These are phyloP conservation scores for Amblyjoppa fuscipennis DNA, from an alignment of 2,888 invertebrate species.

Conservation along the genomic window DNA sequence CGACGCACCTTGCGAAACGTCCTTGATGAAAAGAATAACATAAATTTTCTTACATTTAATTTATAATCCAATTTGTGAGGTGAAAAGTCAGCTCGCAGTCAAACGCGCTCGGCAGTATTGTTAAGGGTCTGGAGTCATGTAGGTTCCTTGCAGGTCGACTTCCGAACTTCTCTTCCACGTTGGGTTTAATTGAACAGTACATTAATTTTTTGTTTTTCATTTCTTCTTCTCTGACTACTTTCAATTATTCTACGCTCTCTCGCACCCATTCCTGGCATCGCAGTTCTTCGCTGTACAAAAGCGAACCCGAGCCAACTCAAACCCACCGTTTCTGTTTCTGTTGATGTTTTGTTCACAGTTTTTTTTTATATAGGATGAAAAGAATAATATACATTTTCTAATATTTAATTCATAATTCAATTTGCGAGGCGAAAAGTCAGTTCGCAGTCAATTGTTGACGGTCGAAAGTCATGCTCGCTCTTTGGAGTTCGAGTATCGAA, in stretches of 20 bases:
- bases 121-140: not conserved
- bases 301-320: not conserved
- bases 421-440: conserved; percentile 35
- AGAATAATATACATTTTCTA: conserved; percentile 55
- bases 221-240: not conserved
- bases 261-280: conserved; percentile 1
- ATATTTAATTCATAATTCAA: conserved; percentile 64
- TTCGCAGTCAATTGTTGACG: not conserved
- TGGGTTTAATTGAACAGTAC: conserved; percentile 26
- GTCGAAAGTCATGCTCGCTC: not conserved
- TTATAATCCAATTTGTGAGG: conserved; percentile 62
- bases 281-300: conserved; percentile 10
- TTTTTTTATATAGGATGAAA: conserved; percentile 50
- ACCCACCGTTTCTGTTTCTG: not conserved
- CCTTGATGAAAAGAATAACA: conserved; percentile 60
- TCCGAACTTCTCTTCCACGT: conserved; percentile 15
- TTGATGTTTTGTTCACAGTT: conserved; percentile 28
- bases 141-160: not conserved
- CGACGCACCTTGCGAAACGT: conserved; percentile 43
- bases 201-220: not conserved
- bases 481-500: not conserved
- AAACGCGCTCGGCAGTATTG: not conserved
- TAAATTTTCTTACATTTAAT: conserved; percentile 62
- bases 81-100: conserved; percentile 6
- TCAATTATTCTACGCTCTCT: not conserved